Base-by-base conservation (phyloP, 37 sponge, comb jelly and placozoan species). In the Petrosia ficiformis region DNA sequence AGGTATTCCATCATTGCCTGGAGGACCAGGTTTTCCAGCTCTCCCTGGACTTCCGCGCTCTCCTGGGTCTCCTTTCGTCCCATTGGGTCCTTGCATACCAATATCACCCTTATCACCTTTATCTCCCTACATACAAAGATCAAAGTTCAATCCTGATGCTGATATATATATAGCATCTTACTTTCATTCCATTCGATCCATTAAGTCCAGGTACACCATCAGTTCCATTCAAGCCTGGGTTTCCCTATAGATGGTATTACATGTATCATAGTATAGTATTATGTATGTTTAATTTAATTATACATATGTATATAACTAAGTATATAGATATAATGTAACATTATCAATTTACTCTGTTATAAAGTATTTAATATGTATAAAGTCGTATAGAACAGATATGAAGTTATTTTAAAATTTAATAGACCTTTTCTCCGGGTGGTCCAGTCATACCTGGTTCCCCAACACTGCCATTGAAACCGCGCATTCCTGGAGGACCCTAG, bases 21-120 rank as follows among this genome's bases (percentile, higher is more conserved):
- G 11, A n/a, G 63, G 11, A 61, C 63, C 63, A 61, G 63, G 63
- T 11, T 24, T 29, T 31, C 70, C 70, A 38, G 41, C 5, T n/a
- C 48, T 40, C 24, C 79, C 79, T 42, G 38, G 79, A 22, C 22
- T 11, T 4, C 79, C 79, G 29, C 26, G 6, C 16, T 67, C 70
- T 42, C 79, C 79, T 28, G 29, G 70, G 4, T 66, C 39, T 41
- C 79, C 79, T 5, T 64, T 65, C 63, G n/a, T n/a, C n/a, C 63
- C 54, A 48, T 8, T 8, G 14, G 54, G 54, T 19, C 54, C 54
- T 14, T 19, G 8, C 54, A 48, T 8, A 48, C 54, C 54, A 48
- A 19, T 14, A 48, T 8, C 8, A 48, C 54, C 54, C 8, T 48
- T 14, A 14, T 14, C 14, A 48, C 54, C 54, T 48, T 48, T 48